Base-by-base conservation (phyloP, 2,113 vertebrate genomes). In the Poicephalus gulielmi region DNA sequence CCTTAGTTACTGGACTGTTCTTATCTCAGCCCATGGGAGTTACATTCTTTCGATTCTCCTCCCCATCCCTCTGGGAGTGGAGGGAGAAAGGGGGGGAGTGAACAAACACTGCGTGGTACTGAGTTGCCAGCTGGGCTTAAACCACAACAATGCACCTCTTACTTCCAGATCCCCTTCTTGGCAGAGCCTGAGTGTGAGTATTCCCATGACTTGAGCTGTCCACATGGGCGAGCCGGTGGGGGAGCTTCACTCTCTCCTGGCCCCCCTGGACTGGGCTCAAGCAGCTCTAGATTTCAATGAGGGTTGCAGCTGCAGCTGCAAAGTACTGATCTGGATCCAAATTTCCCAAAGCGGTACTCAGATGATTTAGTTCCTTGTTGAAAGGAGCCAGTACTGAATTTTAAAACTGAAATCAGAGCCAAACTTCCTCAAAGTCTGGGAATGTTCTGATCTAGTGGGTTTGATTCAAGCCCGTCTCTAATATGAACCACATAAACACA, bases 341-440 rank as follows among this genome's bases (percentile, higher is more conserved):
- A 95, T 91, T 90, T 97, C 95, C 91, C 93, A 93, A 93, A 96
- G 92, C 31, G 8, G 46, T 63, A 37, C 71, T 95, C 87, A 77
- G 79, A 95, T 95, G 92, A 96, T 96, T 96, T 96, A 97, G 86
- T 70, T 95, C 90, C 86, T 59, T 73, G 88, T 67, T 91, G 94
- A 96, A 92, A 94, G 87, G 30, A 94, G 77, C 86, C 88, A 94
- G 88, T 33, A 63, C 62, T 94, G 86, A 94, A 96, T 93, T 96
- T 97, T 85, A 94, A 92, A 96, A 92, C 88, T 87, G 81, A 94
- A 91, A 95, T 96, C 57, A 89, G 81, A 96, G 95, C 94, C 96
- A 96, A 96, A 96, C 96, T 94, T 97, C 92, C 94, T 96, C 96
- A 97, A 97, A 96, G 94, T 96, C 94, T 96, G 92, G 94, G 95